Base-by-base conservation (phyloP, 2,113 vertebrate species). In the Peromyscus leucopus region DNA sequence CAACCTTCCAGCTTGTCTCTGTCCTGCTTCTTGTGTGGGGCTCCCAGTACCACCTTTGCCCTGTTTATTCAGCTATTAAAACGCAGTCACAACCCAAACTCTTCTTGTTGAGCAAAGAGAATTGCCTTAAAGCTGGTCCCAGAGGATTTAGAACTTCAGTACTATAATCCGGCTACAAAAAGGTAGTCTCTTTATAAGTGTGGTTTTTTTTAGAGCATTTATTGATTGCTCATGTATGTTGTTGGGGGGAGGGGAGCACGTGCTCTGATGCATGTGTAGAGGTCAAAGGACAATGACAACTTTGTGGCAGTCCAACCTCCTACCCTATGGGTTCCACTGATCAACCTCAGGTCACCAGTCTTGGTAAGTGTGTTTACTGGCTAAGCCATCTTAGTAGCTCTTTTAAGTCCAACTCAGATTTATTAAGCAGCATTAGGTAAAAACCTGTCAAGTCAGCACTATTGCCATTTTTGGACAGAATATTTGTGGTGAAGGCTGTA, bases 31-130 rank as follows among this genome's bases (percentile, higher is more conserved):
- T 87, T 65, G 16, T 2, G 4, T 4, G 7, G 33, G 36, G 21
- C 42, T 76, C 72, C 48, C 42, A 48, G 71, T 13, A 93, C 33
- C 90, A 15, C n/a, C 46, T 69, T 1, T 13, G 55, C 11, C 36
- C 39, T 1, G 42, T 69, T 39, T 83, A 10, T 71, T 92, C 63
- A 17, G 65, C 57, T 46, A 91, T 57, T 86, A 33, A 90, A 95
- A 61, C 39, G 87, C 24, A 83, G 9, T 74, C 63, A 46, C 59
- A 33, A 36, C 22, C 75, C 21, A 63, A 33, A 90, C 8, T 61
- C 36, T 91, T 90, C 42, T 89, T 95, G 96, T 39, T 2, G 10
- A 46, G 79, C 42, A 36, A 90, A 91, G 17, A 91, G 31, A 36
- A 61, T 24, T 28, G 9, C 31, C 75, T 69, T 67, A 9, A 48